Conservation (phyloP, 2,888 invertebrate species). For the Melangyna quadrimaculata region DNA sequence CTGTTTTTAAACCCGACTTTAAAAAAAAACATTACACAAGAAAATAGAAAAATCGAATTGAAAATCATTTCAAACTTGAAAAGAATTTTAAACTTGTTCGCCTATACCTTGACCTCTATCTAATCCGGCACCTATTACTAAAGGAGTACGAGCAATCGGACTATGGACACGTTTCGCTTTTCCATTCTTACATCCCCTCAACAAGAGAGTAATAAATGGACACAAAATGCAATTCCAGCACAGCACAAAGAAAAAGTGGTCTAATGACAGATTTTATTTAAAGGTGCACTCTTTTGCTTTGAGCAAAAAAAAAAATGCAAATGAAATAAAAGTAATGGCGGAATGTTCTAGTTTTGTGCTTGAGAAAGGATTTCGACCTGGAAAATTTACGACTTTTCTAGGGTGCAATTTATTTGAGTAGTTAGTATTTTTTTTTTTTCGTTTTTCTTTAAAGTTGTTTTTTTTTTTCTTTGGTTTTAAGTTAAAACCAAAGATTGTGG, state of each 20-base stretch:
- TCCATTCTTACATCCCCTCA: background rate
- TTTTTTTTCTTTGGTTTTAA: background rate
- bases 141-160: background rate
- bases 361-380: conserved; percentile 46
- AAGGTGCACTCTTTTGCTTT: conserved; percentile 56
- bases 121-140: background rate
- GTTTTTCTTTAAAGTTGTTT: background rate
- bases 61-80: too few relatives aligned
- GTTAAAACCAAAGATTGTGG: conserved; percentile 4
- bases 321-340: conserved; percentile 58
- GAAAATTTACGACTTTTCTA: conserved; percentile 58
- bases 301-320: conserved; percentile 56
- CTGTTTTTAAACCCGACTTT: too few relatives aligned
- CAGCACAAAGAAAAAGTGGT: background rate
- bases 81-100: too few relatives aligned
- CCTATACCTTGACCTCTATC: background rate
- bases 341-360: conserved; percentile 19
- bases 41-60: too few relatives aligned
- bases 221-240: background rate
- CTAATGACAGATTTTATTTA: conserved; percentile 61
- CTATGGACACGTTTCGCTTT: background rate
- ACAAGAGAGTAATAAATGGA: conserved; percentile 47
- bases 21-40: too few relatives aligned
- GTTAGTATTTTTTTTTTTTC: background rate
- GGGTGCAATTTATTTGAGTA: conserved; percentile 62